phyloP scores from a whole-genome alignment of 2,888 invertebrate genomes.

The Brachyopa scutellaris region DNA sequence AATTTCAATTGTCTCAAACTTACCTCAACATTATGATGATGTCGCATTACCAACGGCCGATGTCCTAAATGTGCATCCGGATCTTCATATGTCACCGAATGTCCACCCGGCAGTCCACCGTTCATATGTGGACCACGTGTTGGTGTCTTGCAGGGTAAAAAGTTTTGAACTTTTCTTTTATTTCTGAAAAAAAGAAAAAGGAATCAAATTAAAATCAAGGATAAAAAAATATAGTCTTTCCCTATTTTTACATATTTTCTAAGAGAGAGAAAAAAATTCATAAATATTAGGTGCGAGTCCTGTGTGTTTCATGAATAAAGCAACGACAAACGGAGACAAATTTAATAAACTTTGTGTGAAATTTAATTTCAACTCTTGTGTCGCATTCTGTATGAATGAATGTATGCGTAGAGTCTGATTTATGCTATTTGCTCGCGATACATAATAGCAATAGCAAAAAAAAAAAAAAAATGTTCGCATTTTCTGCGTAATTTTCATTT shows the following conservation, averaged over 20 bases:
- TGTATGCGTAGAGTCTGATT: conserved; percentile 29
- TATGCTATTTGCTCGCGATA: conserved; percentile 14
- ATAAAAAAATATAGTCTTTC: background rate
- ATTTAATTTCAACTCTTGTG: conserved; percentile 50
- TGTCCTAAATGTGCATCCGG: conserved; percentile 85
- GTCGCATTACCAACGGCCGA: conserved; percentile 83
- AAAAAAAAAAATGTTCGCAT: too few relatives aligned
- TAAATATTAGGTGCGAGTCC: conserved; percentile 20
- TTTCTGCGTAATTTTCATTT: conserved; percentile 56
- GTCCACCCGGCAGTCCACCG: conserved; percentile 81
- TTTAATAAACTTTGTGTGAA: conserved; percentile 44
- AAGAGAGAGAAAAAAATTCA: too few relatives aligned
- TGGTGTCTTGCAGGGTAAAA: conserved; percentile 91
- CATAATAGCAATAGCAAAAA: too few relatives aligned
- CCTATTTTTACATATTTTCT: background rate
- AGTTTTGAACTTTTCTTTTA: conserved; percentile 92
- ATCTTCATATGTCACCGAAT: conserved; percentile 90
- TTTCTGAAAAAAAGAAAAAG: conserved; percentile 85
- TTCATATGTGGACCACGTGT: conserved; percentile 83
- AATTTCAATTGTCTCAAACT: too few relatives aligned
- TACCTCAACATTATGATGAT: conserved; percentile 82
- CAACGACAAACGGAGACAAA: conserved; percentile 15
- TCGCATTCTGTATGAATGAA: background rate
- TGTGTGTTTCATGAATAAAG: background rate
- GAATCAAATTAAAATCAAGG: conserved; percentile 20